phyloP scores from a whole-genome alignment of 2,113 vertebrate genomes.

The Lophius piscatorius region DNA sequence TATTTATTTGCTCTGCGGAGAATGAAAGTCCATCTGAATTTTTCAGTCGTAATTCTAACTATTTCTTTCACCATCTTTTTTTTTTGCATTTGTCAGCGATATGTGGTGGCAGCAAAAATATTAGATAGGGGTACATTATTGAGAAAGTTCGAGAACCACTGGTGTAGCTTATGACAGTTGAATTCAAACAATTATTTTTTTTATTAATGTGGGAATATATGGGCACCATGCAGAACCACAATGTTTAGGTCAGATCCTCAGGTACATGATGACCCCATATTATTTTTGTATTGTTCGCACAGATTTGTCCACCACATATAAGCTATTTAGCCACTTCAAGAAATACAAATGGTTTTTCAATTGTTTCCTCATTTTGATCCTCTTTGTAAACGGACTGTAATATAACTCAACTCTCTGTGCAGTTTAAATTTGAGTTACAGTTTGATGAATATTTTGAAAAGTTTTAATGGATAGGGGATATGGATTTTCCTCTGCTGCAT shows the following conservation, averaged over 20 bases:
- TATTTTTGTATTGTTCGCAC: neutral
- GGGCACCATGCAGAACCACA: neutral
- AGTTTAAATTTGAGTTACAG: conserved; percentile 9
- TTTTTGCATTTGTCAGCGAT: neutral
- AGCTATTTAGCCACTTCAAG: neutral
- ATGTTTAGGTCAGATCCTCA: neutral
- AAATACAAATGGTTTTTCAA: conserved; percentile 3
- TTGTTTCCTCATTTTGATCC: neutral
- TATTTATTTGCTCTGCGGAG: no score
- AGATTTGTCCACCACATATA: neutral
- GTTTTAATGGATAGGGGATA: conserved; percentile 23
- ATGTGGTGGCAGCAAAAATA: no score
- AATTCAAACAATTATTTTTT: no score
- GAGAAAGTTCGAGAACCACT: no score
- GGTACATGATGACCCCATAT: neutral
- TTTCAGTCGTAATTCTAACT: no score
- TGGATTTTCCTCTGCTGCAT: conserved; percentile 30
- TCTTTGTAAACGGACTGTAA: conserved; percentile 3
- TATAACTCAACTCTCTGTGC: neutral
- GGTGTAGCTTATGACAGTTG: no score
- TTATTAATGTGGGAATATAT: neutral
- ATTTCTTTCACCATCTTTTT: no score
- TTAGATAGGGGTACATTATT: no score
- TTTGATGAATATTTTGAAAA: conserved; percentile 37
- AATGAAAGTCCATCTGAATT: no score